phyloP scores from a whole-genome alignment of 1,140 invertebrate species.

The Camponotus floridanus region DNA sequence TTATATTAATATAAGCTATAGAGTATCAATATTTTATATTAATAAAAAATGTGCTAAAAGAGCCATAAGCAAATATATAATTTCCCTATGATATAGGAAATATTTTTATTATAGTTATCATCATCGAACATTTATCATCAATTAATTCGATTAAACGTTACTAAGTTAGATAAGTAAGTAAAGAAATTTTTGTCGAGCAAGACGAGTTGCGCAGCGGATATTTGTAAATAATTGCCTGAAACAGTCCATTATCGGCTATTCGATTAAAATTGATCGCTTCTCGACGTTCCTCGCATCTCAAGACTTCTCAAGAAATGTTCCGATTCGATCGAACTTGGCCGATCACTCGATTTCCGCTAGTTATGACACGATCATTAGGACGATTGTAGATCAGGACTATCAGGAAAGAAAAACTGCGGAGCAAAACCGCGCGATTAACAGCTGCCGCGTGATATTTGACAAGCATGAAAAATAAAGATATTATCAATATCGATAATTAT shows the following conservation, averaged over 20 bases:
- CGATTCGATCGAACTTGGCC: conserved; percentile 3
- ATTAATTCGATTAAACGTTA: not conserved
- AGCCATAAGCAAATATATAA: not conserved
- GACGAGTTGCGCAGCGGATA: not conserved
- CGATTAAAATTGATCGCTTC: conserved; percentile 36
- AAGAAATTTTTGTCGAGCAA: not conserved
- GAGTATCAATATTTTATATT: no score
- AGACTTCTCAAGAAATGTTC: not conserved
- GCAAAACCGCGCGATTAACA: conserved; percentile 13
- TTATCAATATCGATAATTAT: not conserved
- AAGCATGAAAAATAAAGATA: not conserved
- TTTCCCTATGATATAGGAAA: not conserved
- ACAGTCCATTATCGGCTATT: conserved; percentile 9
- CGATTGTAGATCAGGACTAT: not conserved
- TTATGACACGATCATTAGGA: not conserved
- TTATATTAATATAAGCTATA: no score
- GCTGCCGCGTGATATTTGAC: not conserved
- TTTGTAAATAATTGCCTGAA: conserved; percentile 13
- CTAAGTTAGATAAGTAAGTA: not conserved
- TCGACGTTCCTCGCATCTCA: not conserved
- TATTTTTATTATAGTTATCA: not conserved
- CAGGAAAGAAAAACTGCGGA: not conserved
- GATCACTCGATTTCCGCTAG: conserved; percentile 30
- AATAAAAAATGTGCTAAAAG: not conserved
- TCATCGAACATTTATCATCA: conserved; percentile 3